A percentile compares a stretch with the other conserved stretches of the same genome.
Conservation (phyloP, 2,113 vertebrate species). For the Microcebus lehilahytsara region DNA sequence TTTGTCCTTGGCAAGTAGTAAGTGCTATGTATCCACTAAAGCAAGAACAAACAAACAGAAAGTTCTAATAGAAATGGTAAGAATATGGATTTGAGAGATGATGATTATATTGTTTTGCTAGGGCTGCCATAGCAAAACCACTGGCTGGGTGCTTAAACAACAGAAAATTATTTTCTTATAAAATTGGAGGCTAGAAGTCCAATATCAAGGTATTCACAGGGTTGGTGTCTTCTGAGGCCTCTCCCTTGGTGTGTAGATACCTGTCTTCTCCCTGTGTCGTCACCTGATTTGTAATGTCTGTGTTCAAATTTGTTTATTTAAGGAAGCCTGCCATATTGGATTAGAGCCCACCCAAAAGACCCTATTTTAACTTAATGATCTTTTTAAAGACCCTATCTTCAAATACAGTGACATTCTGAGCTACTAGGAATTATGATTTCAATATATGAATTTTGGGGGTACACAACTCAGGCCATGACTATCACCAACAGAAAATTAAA, state of each 20-base stretch:
- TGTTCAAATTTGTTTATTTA: not conserved
- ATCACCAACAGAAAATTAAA: not conserved
- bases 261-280: not conserved
- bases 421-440: too few species aligned
- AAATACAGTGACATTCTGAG: not conserved
- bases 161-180: not conserved
- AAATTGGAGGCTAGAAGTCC: not conserved
- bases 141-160: too few species aligned
- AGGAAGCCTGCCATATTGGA: not conserved
- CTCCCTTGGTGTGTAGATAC: not conserved
- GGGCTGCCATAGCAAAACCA: not conserved
- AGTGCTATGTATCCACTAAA: not conserved
- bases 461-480: not conserved
- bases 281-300: not conserved
- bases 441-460: not conserved
- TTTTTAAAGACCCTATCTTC: not conserved
- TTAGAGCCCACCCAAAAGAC: not conserved
- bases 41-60: not conserved
- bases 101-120: fast-evolving
- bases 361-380: not conserved
- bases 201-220: not conserved
- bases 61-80: too few species aligned
- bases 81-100: not conserved
- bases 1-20: not conserved
- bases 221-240: not conserved